Base-by-base conservation (phyloP, 2,888 invertebrate species). In the Pantelozetes paolii region DNA sequence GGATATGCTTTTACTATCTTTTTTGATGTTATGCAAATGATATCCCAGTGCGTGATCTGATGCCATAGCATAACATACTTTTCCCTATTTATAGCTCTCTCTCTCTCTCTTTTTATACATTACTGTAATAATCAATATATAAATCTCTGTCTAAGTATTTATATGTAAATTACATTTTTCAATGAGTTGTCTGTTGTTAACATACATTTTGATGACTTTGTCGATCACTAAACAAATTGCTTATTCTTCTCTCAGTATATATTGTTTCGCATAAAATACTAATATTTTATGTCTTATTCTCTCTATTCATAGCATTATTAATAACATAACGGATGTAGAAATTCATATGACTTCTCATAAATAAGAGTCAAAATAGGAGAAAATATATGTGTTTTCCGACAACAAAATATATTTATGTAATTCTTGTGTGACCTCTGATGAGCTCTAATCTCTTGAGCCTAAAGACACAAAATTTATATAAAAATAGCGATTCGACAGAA, bases 1-100 rank as follows among this genome's bases (percentile, higher is more conserved):
- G 50, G 50, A 50, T 50, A 50, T 50, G 26, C 26, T 59, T 59
- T 28, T 59, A 28, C 59, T 26, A 59, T n/a, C 20, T n/a, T 30
- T 20, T 26, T 59, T 18, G 9, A 26, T 26, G 50, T 50, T 50
- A 50, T 50, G 50, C 50, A 59, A 59, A 59, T 59, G 59, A 59
- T 59, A n/a, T 59, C 26, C 59, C 28, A 28, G 28, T 59, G 59
- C 59, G 59, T 59, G 59, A 59, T 59, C n/a, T 59, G 23, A 59
- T 59, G 59, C 59, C 59, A 59, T 59, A 59, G n/a, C 59, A 59
- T 59, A 59, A 50, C 50, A 36, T 36, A 36, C 36, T 36, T 5
- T 36, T 8, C 36, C 11, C 11, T 36, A 36, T 36, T 8, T 50
- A 50, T 15, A 18, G 45, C 18, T 54, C 11, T 54, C n/a, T 54